Conservation (phyloP, 2,113 vertebrate species). For the Coptodon rendalli region DNA sequence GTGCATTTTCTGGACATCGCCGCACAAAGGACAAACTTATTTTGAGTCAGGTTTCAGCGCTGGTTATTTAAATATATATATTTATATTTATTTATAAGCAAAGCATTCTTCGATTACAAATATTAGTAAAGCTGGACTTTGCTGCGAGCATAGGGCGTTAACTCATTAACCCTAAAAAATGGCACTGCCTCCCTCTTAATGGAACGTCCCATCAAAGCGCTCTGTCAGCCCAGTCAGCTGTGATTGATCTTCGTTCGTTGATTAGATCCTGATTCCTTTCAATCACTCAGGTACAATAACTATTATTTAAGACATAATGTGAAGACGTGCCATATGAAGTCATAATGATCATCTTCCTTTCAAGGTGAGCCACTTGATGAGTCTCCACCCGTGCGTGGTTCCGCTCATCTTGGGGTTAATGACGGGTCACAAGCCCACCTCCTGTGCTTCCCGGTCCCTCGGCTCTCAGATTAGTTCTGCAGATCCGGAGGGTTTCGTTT, state of each 20-base stretch:
- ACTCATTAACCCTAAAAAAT: background rate
- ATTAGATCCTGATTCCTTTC: background rate
- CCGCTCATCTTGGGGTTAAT: conserved; percentile 62
- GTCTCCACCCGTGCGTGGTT: conserved; percentile 24
- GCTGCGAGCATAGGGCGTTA: background rate
- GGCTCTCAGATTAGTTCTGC: conserved; percentile 61
- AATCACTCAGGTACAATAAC: background rate
- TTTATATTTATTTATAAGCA: background rate
- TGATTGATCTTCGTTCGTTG: background rate
- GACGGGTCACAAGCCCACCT: conserved; percentile 55
- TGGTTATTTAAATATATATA: background rate
- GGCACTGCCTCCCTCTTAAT: background rate
- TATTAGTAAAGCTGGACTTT: background rate
- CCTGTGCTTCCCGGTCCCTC: conserved; percentile 17
- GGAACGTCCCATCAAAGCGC: background rate
- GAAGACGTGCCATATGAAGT: background rate
- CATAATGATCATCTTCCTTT: background rate
- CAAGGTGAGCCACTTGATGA: conserved; percentile 9
- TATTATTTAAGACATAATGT: background rate
- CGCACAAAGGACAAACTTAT: background rate
- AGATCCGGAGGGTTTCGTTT: conserved; percentile 47
- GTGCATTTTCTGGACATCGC: background rate
- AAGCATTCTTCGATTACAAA: background rate
- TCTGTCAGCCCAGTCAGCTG: background rate
- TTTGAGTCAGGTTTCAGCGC: background rate